phyloP scores from a whole-genome alignment of 2,113 vertebrate genomes.

The Oceanites oceanicus region DNA sequence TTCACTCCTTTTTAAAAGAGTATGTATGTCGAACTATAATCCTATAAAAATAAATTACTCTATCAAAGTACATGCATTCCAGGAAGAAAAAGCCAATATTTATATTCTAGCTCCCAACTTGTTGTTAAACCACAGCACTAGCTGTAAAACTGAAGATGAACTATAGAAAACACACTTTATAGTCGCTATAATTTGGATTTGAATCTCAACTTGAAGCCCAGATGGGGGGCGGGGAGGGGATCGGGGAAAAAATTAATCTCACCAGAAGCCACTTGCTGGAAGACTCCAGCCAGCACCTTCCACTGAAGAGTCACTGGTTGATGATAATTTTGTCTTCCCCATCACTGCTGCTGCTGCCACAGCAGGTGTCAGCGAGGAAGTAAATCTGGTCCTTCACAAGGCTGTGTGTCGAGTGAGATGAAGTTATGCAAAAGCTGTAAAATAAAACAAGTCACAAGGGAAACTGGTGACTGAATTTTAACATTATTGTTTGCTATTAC shows the following conservation, averaged over 20 bases:
- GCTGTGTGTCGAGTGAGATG: not conserved
- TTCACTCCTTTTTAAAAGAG: not conserved
- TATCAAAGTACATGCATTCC: not conserved
- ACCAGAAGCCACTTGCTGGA: not conserved
- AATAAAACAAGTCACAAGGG: not conserved
- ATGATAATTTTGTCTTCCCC: not conserved
- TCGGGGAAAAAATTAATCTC: not conserved
- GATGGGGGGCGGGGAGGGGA: accelerated
- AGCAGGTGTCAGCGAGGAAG: not conserved
- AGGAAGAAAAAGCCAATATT: not conserved
- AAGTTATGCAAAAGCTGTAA: not conserved
- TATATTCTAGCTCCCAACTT: not conserved
- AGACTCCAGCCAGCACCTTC: not conserved
- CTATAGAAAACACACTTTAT: not conserved
- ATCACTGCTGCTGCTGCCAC: not conserved
- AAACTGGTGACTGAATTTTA: not conserved
- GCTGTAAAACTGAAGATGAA: not conserved
- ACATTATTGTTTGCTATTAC: not conserved
- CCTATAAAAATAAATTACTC: not conserved
- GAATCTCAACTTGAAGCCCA: not conserved
- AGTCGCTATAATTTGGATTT: not conserved
- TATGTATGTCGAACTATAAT: not conserved
- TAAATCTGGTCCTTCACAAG: not conserved
- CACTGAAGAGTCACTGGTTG: not conserved
- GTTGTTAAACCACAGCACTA: not conserved